Evolutionary conservation across 2,113 vertebrate species (phyloP), one percentile per base, ranked within the genome.

Genomic region (Dasyurus viverrinus): DNA sequence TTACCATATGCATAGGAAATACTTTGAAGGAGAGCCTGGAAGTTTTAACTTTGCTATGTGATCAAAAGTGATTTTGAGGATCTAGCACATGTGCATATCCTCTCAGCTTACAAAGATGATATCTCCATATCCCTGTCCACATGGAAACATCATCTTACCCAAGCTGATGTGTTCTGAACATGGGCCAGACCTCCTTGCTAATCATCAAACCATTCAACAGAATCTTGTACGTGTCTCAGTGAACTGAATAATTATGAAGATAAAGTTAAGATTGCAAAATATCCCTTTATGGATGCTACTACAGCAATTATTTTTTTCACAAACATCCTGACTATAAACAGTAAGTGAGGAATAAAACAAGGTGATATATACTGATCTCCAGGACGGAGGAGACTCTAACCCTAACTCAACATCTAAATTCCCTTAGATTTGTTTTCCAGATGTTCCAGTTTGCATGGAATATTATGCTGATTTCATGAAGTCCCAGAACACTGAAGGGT

Each of bases 251-350:
- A 42, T 6, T 19, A 84, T 42, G 16, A 84, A 84, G n/a, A 42
- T 84, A n/a, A 84, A 42, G 68, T 84, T 23, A 7, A 84, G 6
- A 42, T 42, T 0, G 2, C 68, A 42, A 42, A 42, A 42, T 23
- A 42, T 84, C 36, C 92, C 30, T 93, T 91, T 47, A 92, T 14
- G 30, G 96, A 30, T 57, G 48, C 2, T 8, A 89, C 6, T 22
- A 84, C 14, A 84, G 6, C n/a, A 84, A 36, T 55, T 26, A 60
- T 60, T 60, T 7, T 76, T 95, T 95, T 95, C 52, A 92, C 90
- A 48, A 92, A 94, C 89, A 94, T 16, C 48, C 36, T 93, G 53
- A 93, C 94, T 91, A 19, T 84, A 23, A 76, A 76, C 36, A n/a
- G n/a, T 55, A 55, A 25, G 54, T n/a, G 36, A 76, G n/a, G 68